Conservation (phyloP, 2,797 vertebrate species). For the Pangasius mekongensis region DNA sequence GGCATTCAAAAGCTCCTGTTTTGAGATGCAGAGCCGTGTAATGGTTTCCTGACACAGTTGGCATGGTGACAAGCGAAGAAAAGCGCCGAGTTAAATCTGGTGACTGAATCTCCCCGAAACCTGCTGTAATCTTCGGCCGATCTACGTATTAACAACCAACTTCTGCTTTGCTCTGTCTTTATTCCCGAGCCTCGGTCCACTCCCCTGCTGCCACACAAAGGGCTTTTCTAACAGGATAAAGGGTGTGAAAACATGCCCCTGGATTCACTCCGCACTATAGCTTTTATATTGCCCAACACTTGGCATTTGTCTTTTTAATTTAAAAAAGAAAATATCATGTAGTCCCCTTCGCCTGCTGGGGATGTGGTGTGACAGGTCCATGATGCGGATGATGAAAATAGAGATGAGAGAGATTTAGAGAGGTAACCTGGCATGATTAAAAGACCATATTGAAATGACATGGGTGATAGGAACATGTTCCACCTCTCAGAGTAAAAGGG, state of each 20-base stretch:
- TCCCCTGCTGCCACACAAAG: constrained; percentile 51
- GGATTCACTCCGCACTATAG: constrained; percentile 71
- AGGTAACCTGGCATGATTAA: constrained; percentile 67
- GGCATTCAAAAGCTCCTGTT: constrained; percentile 64
- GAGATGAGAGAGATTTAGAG: constrained; percentile 57
- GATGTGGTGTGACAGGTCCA: constrained; percentile 33
- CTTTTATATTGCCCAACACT: constrained; percentile 61
- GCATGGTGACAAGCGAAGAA: constrained; percentile 73
- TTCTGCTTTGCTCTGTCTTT: constrained; percentile 57
- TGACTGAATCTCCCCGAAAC: constrained; percentile 68
- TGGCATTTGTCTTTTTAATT: constrained; percentile 69
- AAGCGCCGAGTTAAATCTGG: constrained; percentile 69
- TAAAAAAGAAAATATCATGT: constrained; percentile 62
- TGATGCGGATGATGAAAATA: constrained; percentile 64
- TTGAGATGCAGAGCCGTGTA: constrained; percentile 69
- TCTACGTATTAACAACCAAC: constrained; percentile 73
- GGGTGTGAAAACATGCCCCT: constrained; percentile 66
- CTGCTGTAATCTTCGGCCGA: constrained; percentile 74
- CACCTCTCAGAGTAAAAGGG: constrained; percentile 58
- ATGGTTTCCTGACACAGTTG: constrained; percentile 74
- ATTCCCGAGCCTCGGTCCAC: constrained; percentile 45
- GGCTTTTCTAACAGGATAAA: constrained; percentile 69
- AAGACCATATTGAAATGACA: constrained; percentile 74
- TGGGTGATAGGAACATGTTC: constrained; percentile 59
- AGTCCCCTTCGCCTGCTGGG: constrained; percentile 48